Conservation (phyloP, 2,888 invertebrate genomes). For the Drosophila hamatofila region DNA sequence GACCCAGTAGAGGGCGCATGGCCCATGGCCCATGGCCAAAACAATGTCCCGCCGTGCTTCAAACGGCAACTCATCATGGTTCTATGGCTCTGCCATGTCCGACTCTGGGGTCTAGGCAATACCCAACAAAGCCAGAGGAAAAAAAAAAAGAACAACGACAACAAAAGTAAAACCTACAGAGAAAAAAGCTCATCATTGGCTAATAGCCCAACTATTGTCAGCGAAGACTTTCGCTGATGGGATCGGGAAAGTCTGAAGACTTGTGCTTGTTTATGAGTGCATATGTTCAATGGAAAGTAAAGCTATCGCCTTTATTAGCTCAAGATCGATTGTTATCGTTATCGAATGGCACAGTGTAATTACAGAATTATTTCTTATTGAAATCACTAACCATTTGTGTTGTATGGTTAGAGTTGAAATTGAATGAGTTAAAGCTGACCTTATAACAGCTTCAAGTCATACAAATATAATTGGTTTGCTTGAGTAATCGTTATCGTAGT, state of each 20-base stretch:
- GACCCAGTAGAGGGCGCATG: conserved; percentile 14
- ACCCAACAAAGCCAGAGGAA: not conserved
- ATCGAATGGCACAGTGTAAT: too few relatives aligned
- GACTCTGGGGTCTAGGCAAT: not conserved
- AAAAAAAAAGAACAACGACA: not conserved
- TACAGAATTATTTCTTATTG: not conserved
- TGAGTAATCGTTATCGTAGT: not conserved
- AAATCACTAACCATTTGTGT: too few relatives aligned
- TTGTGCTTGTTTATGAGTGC: not conserved
- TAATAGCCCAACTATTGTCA: conserved; percentile 5
- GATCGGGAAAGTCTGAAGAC: not conserved
- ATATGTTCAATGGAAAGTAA: not conserved
- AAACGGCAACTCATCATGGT: conserved; percentile 45
- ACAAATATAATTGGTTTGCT: not conserved
- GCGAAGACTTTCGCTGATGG: conserved; percentile 45
- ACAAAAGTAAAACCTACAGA: not conserved
- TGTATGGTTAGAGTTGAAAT: too few relatives aligned
- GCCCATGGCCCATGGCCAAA: conserved; percentile 21
- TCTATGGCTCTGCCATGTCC: conserved; percentile 14
- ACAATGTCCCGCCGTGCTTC: conserved; percentile 22
- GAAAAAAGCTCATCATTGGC: conserved; percentile 12
- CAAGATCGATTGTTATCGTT: too few relatives aligned
- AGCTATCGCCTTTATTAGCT: not conserved
- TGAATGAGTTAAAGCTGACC: not conserved
- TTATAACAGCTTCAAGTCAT: not conserved